Base-by-base conservation (phyloP, 2,888 invertebrate species). In the Macaria notata region DNA sequence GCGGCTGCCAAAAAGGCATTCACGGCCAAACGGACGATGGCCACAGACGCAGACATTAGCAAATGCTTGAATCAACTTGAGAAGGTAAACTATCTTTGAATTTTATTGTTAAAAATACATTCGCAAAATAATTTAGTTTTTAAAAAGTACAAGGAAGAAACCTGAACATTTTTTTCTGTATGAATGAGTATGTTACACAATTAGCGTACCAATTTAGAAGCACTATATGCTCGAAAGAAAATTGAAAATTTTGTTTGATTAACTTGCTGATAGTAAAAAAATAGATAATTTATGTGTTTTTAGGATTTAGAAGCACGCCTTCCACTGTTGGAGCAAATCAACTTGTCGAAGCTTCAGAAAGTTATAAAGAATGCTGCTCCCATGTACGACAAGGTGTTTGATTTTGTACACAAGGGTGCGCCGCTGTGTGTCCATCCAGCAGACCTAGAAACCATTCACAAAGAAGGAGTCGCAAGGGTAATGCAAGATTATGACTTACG, bases 311-410 rank as follows among this genome's bases (percentile, higher is more conserved):
- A 53, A 31, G 36, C 42, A 4, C 49, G 53, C 1, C 46, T 46
- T 19, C 49, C 53, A 7, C 57, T 53, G 38, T 58, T 42, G 8
- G 57, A 53, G 38, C 57, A 58, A 46, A 58, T 49, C 41, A 58
- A 58, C 31, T 8, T 53, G 30, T 46, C 57, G 3, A 58, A 53
- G 29, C 45, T 58, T 3, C 49, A 53, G 29, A 31, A 42, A 1
- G 29, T 43, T 3, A 46, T 58, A 9, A 46, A 49, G 4, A 9
- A 53, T 42, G 53, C 57, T 4, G 42, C 2, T 9, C 36, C 49
- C 19, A 3, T 9, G 9, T 58, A 49, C 29, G 46, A 53, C 31
- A 19, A 53, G 0, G 36, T 7, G 3, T 33, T 58, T 6, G 7
- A 4, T 6, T 36, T 19, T 0, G 36, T 42, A 9, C 49, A 30